phyloP scores from a whole-genome alignment of 2,797 vertebrate genomes.

The Selene dorsalis region DNA sequence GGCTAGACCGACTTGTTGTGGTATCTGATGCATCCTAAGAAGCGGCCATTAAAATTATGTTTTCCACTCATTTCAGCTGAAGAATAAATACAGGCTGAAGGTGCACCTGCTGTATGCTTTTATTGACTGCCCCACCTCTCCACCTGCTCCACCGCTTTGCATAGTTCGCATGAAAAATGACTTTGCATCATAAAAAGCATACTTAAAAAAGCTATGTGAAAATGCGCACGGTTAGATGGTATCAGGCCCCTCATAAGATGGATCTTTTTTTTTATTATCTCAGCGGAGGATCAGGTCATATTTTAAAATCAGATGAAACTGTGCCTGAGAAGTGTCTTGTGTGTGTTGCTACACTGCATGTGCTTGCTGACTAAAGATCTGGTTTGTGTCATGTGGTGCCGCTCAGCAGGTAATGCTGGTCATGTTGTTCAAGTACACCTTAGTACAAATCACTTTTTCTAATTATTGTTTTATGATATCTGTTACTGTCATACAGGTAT shows the following conservation, averaged over 20 bases:
- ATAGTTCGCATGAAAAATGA: slow-evolving; percentile 27
- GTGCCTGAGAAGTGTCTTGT: not conserved
- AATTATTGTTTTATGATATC: slow-evolving; percentile 64
- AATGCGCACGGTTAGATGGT: not conserved
- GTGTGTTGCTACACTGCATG: not conserved
- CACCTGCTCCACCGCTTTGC: slow-evolving; percentile 47
- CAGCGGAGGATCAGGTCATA: slow-evolving; percentile 15
- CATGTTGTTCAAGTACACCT: slow-evolving; percentile 13
- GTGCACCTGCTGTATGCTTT: slow-evolving; percentile 49
- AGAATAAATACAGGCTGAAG: slow-evolving; percentile 40
- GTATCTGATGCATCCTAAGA: slow-evolving; percentile 21
- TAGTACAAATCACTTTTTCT: slow-evolving; percentile 31
- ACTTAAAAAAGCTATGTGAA: not conserved
- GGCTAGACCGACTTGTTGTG: not conserved
- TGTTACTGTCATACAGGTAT: slow-evolving; percentile 57
- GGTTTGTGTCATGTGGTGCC: slow-evolving; percentile 9
- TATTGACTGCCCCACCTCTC: slow-evolving; percentile 38
- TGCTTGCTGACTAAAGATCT: not conserved
- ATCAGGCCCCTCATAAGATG: not conserved
- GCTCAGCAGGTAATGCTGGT: not conserved
- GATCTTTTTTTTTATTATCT: not conserved
- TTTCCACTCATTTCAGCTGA: slow-evolving; percentile 38
- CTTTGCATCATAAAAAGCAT: slow-evolving; percentile 25
- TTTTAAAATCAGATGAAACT: slow-evolving; percentile 25
- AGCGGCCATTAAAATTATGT: slow-evolving; percentile 17